A percentile compares a stretch with the other conserved stretches of the same genome.
phyloP scores from a whole-genome alignment of 2,113 vertebrate genomes.

The Castor canadensis region DNA sequence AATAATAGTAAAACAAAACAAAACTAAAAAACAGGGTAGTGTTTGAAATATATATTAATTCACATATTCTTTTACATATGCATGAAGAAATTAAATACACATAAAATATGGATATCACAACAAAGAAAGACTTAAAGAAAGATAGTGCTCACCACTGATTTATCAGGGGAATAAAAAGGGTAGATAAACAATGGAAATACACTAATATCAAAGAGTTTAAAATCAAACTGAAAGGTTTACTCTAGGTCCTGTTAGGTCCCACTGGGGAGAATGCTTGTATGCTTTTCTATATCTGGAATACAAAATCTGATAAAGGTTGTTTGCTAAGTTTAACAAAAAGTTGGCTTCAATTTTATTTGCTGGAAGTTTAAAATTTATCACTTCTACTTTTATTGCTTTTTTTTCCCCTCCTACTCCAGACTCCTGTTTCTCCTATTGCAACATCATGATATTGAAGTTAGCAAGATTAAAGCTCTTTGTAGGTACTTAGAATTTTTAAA shows the following conservation, averaged over 20 bases:
- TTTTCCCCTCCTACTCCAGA: neutral
- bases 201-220: constrained; percentile 4
- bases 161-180: neutral
- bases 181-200: constrained; percentile 18
- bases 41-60: neutral
- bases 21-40: neutral
- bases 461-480: neutral
- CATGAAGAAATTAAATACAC: neutral
- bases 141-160: neutral
- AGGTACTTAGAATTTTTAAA: neutral
- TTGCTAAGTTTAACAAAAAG: constrained; percentile 38
- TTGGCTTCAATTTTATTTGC: constrained; percentile 36
- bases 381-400: constrained; percentile 17
- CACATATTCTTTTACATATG: neutral
- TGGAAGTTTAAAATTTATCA: constrained; percentile 34
- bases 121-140: neutral
- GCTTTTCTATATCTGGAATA: constrained; percentile 28
- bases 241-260: neutral
- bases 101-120: neutral
- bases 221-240: neutral
- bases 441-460: neutral
- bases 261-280: neutral
- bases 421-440: constrained; percentile 2
- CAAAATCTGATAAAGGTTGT: constrained; percentile 39
- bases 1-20: neutral